These are phyloP conservation scores for Mormyrus proboscirostris DNA, from an alignment of 2,797 vertebrate genomes.

Conservation along the genomic window DNA sequence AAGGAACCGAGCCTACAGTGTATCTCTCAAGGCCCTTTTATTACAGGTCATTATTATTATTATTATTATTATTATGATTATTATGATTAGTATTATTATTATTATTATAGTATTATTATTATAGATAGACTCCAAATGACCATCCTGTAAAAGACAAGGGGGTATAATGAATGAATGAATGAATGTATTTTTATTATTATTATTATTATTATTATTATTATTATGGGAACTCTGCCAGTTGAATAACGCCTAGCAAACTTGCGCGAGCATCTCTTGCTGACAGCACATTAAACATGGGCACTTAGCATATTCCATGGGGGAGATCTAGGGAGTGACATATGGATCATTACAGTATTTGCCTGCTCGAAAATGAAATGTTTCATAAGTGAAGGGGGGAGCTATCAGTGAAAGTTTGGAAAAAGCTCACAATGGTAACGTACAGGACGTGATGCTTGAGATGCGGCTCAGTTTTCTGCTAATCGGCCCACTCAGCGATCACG, in stretches of 20 bases:
- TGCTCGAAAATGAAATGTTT: neutral
- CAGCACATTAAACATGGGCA: neutral
- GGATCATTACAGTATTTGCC: neutral
- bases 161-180: too few relatives aligned
- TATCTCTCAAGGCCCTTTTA: neutral
- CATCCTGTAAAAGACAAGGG: too few relatives aligned
- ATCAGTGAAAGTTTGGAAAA: conserved; percentile 29
- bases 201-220: neutral
- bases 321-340: neutral
- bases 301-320: neutral
- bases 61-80: neutral
- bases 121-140: too few relatives aligned
- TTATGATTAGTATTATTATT: too few relatives aligned
- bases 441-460: neutral
- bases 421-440: neutral
- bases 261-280: neutral
- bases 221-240: neutral
- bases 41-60: neutral
- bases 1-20: neutral
- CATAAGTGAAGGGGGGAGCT: neutral
- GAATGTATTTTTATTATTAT: neutral
- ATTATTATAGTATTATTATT: too few relatives aligned
- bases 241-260: neutral
- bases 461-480: neutral
- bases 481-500: too few relatives aligned